Base-by-base conservation (phyloP, 2,888 invertebrate genomes). In the Pachliopta kotzebuea region DNA sequence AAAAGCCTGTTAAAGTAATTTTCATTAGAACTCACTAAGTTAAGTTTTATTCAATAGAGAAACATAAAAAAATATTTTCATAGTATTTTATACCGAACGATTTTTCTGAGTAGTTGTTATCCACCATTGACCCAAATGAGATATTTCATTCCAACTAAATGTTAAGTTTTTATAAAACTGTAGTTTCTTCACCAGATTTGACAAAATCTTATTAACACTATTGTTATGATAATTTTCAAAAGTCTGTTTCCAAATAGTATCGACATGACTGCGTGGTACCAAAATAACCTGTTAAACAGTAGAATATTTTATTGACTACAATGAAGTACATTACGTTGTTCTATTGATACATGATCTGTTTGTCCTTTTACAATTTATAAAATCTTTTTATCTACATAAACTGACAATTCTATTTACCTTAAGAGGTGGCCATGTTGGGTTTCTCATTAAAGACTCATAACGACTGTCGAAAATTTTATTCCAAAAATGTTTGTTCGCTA, bases 1-100 rank as follows among this genome's bases (percentile, higher is more conserved):
- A 2, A 98, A 93, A 0, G 95, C 94, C 85, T 94, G 76, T n/a
- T 69, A 67, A 59, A 8, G 17, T 55, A 31, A 7, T 29, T 62
- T 54, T 53, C 17, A 50, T 26, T 58, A 56, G 66, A 70, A 63
- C 37, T 42, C 54, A 54, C 23, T 31, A 45, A 63, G 31, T 45
- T 24, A 24, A 29, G 18, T 54, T 24, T 2, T 31, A 45, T 53
- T 14, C n/a, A 4, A 45, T 9, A 45, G 9, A 50, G 52, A 24
- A 29, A 49, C 53, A 62, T 37, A 37, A 37, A 37, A 11, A 11
- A 37, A 37, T 37, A 37, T 14, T 37, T 14, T 11, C 29, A 29
- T 6, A 50, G 57, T 2, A 50, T 50, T 18, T 52, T 37, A 79
- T 78, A 90, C 90, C 76, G 71, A 68, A 62, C 87, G 81, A 69